Conservation (phyloP, 2,888 invertebrate genomes). For the Meloe dianella region DNA sequence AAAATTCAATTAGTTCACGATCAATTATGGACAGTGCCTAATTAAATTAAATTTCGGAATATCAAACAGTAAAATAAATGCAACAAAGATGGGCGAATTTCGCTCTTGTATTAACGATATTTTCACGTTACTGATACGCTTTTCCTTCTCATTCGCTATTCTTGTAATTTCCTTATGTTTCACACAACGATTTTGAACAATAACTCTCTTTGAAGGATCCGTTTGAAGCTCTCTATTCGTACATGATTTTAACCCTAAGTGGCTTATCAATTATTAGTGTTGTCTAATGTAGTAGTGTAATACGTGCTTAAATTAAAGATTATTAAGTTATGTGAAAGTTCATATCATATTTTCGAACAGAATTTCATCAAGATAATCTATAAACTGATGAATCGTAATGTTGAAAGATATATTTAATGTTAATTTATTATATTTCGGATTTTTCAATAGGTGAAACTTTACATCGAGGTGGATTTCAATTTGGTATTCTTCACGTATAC, state of each 20-base stretch:
- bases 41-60: no score
- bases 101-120: no score
- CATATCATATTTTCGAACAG: background rate
- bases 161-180: background rate
- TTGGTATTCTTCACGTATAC: slow-evolving; percentile 30
- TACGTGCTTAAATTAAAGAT: background rate
- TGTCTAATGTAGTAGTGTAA: slow-evolving; percentile 3
- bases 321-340: slow-evolving; percentile 5
- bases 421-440: background rate
- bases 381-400: background rate
- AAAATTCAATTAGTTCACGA: no score
- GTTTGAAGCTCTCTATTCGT: background rate
- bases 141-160: no score
- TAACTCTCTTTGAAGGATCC: background rate
- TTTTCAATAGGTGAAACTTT: background rate
- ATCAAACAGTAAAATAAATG: no score
- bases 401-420: background rate
- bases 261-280: slow-evolving; percentile 10
- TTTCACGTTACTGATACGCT: no score
- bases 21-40: no score
- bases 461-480: slow-evolving; percentile 27
- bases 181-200: background rate
- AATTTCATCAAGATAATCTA: background rate
- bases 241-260: background rate
- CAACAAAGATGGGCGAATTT: no score